phyloP scores from a whole-genome alignment of 2,113 vertebrate genomes.

The Semicossyphus pulcher region DNA sequence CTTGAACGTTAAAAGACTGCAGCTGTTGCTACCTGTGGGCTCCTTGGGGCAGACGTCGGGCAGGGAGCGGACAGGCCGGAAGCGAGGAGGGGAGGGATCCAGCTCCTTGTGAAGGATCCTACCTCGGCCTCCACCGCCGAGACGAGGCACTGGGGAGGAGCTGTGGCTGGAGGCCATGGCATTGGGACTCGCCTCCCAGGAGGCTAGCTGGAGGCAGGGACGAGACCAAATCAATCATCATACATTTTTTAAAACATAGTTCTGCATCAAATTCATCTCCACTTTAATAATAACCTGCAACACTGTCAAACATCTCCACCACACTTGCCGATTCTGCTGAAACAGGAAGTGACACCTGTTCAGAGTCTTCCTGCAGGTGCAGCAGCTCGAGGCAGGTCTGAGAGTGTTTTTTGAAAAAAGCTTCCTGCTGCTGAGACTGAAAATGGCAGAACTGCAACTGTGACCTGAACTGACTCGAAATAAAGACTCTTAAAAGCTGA shows the following conservation, averaged over 20 bases:
- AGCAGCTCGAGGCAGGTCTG: neutral
- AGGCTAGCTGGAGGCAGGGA: slow-evolving; percentile 76
- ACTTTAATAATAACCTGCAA: too few species aligned
- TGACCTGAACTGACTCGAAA: too few species aligned
- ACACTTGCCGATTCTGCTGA: too few species aligned
- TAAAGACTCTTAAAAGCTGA: too few species aligned
- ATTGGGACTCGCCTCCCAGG: slow-evolving; percentile 87
- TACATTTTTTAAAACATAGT: too few species aligned
- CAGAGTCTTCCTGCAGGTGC: neutral
- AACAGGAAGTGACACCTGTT: neutral
- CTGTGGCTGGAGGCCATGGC: slow-evolving; percentile 96
- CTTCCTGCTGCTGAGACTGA: too few species aligned
- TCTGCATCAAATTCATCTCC: too few species aligned
- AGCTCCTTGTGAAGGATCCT: slow-evolving; percentile 90
- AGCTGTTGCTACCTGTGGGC: slow-evolving; percentile 85
- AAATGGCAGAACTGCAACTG: too few species aligned
- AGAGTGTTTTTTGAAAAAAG: neutral
- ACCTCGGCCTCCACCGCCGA: slow-evolving; percentile 81
- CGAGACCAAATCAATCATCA: neutral
- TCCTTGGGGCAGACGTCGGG: slow-evolving; percentile 98
- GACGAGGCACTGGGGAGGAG: slow-evolving; percentile 90
- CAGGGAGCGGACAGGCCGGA: slow-evolving; percentile 86
- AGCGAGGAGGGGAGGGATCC: slow-evolving; percentile 81
- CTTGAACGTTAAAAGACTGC: too few species aligned
- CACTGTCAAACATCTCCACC: too few species aligned